Percentiles rank a stretch among this genome's conserved stretches.
Evolutionary conservation across 2,888 invertebrate genomes (phyloP).

Genomic region (Caenorhabditis macrosperma): DNA sequence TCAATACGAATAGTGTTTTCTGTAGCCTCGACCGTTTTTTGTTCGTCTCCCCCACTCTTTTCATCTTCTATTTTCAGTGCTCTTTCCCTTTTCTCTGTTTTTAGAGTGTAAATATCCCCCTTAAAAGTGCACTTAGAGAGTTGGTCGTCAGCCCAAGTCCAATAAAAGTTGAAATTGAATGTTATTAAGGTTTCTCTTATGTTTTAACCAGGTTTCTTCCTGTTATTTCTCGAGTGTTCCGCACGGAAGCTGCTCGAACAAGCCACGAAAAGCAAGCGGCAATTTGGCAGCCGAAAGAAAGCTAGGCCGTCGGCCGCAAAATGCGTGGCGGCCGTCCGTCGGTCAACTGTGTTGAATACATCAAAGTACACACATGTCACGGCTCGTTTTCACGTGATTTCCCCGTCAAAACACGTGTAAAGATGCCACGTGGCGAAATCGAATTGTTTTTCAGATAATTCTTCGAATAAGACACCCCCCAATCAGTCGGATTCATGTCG

Average conservation of each 20-base stretch:
- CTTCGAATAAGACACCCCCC: background rate
- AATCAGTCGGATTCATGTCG: slow-evolving; percentile 22
- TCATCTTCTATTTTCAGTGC: slow-evolving; percentile 28
- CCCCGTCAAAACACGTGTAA: slow-evolving; percentile 29
- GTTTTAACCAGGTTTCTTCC: background rate
- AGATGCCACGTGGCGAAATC: slow-evolving; percentile 2
- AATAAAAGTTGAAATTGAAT: slow-evolving; percentile 37
- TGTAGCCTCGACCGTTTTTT: slow-evolving; percentile 11
- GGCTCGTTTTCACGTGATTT: slow-evolving; percentile 46
- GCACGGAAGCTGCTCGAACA: no score
- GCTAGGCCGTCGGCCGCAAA: slow-evolving; percentile 7
- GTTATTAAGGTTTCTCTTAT: background rate
- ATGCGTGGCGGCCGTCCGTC: slow-evolving; percentile 49
- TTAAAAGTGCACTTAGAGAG: slow-evolving; percentile 42
- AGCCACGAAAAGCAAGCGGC: slow-evolving; percentile 6
- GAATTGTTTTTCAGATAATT: slow-evolving; percentile 27
- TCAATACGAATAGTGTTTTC: slow-evolving; percentile 35
- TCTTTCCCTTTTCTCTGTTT: slow-evolving; percentile 36
- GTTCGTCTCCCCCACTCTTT: background rate
- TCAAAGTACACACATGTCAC: slow-evolving; percentile 43
- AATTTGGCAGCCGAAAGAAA: slow-evolving; percentile 9
- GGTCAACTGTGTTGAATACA: slow-evolving; percentile 2
- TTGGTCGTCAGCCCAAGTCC: slow-evolving; percentile 31
- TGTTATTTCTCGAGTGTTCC: background rate
- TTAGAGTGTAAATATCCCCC: slow-evolving; percentile 52